These are phyloP conservation scores for Bryconaethiops microstoma DNA, from an alignment of 2,797 vertebrate genomes.

Conservation along the genomic window DNA sequence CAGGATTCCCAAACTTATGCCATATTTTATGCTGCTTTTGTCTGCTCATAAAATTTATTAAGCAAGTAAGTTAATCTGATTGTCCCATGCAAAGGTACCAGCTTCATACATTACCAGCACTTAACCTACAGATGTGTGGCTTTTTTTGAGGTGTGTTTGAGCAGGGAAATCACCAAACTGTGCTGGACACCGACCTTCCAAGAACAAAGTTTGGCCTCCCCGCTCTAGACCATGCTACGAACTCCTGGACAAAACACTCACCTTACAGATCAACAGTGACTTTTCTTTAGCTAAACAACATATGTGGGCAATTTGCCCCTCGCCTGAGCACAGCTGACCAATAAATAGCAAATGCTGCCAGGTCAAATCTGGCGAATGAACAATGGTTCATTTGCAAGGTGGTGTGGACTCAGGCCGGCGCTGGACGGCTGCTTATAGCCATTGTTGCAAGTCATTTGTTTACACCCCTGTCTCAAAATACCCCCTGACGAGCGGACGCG, in stretches of 20 bases:
- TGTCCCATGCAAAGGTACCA: no score
- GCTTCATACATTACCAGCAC: no score
- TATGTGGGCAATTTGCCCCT: not conserved
- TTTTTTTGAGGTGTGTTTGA: no score
- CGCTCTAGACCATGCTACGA: not conserved
- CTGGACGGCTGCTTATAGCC: not conserved
- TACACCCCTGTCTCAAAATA: slow-evolving; percentile 13
- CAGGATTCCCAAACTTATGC: no score
- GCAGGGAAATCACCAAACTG: no score
- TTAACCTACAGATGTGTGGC: no score
- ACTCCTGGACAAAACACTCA: not conserved
- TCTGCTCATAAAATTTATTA: no score
- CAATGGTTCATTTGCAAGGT: not conserved
- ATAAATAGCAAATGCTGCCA: not conserved
- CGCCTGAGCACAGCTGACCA: not conserved
- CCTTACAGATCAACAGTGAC: no score
- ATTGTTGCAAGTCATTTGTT: slow-evolving; percentile 14
- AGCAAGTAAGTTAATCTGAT: no score
- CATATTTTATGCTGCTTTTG: no score
- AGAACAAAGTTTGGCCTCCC: no score
- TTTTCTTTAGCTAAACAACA: not conserved
- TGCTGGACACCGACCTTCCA: no score
- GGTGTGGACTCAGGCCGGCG: not conserved
- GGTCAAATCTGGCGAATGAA: not conserved
- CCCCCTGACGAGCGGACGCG: not conserved